Conservation (phyloP, 2,888 invertebrate species). For the Lampropteryx suffumata region DNA sequence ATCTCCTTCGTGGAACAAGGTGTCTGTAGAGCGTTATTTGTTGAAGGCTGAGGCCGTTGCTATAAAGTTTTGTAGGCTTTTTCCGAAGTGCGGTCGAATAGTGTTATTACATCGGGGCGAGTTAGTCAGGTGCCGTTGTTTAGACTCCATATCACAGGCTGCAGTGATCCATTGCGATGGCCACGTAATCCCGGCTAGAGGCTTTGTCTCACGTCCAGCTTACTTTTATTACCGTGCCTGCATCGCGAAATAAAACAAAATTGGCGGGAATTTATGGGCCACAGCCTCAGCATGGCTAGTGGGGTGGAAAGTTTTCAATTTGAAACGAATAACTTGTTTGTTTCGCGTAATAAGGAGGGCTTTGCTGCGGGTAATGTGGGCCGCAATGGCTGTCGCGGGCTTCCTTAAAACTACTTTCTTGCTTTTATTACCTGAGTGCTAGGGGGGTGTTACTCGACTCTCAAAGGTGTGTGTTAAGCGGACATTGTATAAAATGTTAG, state of each 20-base stretch:
- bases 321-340: slow-evolving; percentile 83
- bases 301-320: slow-evolving; percentile 83
- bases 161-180: slow-evolving; percentile 79
- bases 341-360: slow-evolving; percentile 78
- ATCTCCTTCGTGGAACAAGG: slow-evolving; percentile 42
- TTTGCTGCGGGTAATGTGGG: slow-evolving; percentile 74
- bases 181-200: slow-evolving; percentile 76
- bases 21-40: slow-evolving; percentile 38
- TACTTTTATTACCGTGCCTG: slow-evolving; percentile 82
- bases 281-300: slow-evolving; percentile 74
- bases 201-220: slow-evolving; percentile 82
- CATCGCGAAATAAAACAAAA: slow-evolving; percentile 82
- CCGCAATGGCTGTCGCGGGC: slow-evolving; percentile 74
- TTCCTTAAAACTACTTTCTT: slow-evolving; percentile 80
- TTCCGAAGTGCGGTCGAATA: slow-evolving; percentile 27
- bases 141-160: slow-evolving; percentile 71
- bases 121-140: slow-evolving; percentile 69
- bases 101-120: slow-evolving; percentile 40
- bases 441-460: slow-evolving; percentile 58
- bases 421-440: slow-evolving; percentile 78
- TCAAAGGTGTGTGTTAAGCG: slow-evolving; percentile 47
- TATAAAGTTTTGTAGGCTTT: slow-evolving; percentile 31
- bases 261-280: slow-evolving; percentile 81
- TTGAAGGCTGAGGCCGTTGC: slow-evolving; percentile 19
- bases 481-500: slow-evolving; percentile 23